phyloP scores from a whole-genome alignment of 2,888 invertebrate genomes.

The Netelia virgata region DNA sequence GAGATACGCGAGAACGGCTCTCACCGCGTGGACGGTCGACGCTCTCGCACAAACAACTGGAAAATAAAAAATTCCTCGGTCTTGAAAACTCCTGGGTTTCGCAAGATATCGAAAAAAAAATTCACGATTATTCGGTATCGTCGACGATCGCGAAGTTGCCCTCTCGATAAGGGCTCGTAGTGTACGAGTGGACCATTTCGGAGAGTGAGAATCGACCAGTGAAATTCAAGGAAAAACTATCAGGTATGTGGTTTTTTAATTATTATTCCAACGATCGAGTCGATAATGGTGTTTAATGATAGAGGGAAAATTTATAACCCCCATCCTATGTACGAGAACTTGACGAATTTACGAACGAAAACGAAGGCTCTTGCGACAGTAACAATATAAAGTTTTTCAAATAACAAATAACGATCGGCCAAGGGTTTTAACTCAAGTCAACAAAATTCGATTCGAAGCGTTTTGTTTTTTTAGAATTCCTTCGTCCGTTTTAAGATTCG shows the following conservation, averaged over 20 bases:
- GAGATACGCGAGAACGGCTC: constrained; percentile 58
- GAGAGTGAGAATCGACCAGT: constrained; percentile 21
- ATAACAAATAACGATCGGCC: background rate
- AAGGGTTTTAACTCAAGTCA: too few species aligned
- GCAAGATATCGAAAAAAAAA: constrained; percentile 14
- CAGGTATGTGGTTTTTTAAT: constrained; percentile 37
- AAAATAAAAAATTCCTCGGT: constrained; percentile 55
- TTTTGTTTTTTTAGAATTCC: too few species aligned
- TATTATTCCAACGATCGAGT: background rate
- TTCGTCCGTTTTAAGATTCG: too few species aligned
- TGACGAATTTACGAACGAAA: background rate
- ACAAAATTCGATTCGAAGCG: too few species aligned
- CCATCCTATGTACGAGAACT: background rate
- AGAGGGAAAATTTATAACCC: background rate
- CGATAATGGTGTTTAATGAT: background rate
- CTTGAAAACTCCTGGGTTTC: background rate
- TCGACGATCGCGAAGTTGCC: background rate
- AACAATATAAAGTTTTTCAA: background rate
- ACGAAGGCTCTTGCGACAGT: background rate
- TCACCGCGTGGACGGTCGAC: constrained; percentile 69
- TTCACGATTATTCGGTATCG: constrained; percentile 4
- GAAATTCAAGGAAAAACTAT: constrained; percentile 28
- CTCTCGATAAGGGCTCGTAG: background rate
- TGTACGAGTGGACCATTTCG: constrained; percentile 22
- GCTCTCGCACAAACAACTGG: constrained; percentile 59